Evolutionary conservation across 2,888 invertebrate genomes (phyloP).

Genomic region (Agriopis leucophaearia): DNA sequence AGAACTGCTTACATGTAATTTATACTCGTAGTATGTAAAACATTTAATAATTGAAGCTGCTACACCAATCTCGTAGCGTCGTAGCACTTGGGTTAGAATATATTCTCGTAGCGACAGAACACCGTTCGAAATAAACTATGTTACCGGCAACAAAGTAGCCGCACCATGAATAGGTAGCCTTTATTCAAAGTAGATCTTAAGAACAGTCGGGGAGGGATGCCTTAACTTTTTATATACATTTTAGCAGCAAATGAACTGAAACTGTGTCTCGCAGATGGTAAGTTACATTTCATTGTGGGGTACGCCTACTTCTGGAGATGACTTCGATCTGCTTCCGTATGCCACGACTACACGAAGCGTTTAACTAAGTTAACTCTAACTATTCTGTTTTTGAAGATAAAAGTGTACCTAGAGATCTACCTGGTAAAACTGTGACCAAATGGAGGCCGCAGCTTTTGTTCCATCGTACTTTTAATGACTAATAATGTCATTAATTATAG

Average conservation of each 20-base stretch:
- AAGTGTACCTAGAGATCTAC: too few species aligned
- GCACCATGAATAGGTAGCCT: conserved; percentile 56
- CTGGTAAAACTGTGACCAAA: too few species aligned
- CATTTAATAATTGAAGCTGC: too few species aligned
- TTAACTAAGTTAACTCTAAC: too few species aligned
- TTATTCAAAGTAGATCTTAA: conserved; percentile 81
- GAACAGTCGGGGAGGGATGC: conserved; percentile 74
- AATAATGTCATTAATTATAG: too few species aligned
- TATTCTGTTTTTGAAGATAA: too few species aligned
- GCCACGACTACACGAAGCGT: too few species aligned
- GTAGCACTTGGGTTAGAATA: not conserved
- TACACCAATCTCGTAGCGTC: not conserved
- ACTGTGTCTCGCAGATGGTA: conserved; percentile 77
- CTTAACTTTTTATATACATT: conserved; percentile 85
- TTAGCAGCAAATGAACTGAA: conserved; percentile 82
- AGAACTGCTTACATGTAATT: too few species aligned
- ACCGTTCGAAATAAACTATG: not conserved
- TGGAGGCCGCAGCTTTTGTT: too few species aligned
- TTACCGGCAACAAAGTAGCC: conserved; percentile 9
- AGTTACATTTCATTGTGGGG: conserved; percentile 51
- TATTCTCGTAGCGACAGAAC: not conserved
- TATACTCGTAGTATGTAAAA: too few species aligned
- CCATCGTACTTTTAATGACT: too few species aligned
- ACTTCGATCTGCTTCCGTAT: conserved; percentile 5
- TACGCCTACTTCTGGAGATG: conserved; percentile 35